phyloP scores from a whole-genome alignment of 1,140 invertebrate genomes.

The Bombus vancouverensis region DNA sequence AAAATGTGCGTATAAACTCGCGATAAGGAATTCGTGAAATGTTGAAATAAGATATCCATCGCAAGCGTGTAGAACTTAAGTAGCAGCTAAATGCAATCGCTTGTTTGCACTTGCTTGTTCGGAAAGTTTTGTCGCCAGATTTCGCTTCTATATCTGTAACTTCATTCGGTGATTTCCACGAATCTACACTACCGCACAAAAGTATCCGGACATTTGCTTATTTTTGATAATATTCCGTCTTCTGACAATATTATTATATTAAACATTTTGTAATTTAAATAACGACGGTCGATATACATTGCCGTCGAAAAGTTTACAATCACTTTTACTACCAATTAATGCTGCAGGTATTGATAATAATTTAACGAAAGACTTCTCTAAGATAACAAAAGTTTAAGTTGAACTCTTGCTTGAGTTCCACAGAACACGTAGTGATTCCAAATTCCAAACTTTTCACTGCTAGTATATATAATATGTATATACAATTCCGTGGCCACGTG shows the following conservation, averaged over 20 bases:
- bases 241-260: background rate
- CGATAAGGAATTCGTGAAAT: conserved; percentile 29
- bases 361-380: background rate
- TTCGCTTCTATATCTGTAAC: background rate
- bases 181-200: background rate
- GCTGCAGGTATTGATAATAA: background rate
- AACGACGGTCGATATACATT: background rate
- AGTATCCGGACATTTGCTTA: background rate
- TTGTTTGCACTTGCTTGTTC: background rate
- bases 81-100: background rate
- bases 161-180: background rate
- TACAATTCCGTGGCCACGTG: background rate
- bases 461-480: background rate
- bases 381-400: background rate
- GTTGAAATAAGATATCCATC: background rate
- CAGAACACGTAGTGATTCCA: background rate
- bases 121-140: background rate
- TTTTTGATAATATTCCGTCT: background rate
- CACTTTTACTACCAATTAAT: background rate
- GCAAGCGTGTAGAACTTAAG: background rate
- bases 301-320: too few relatives aligned
- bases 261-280: background rate
- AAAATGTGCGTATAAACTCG: background rate
- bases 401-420: background rate
- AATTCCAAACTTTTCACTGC: background rate